Base-by-base conservation (phyloP, 2,797 vertebrate genomes). In the Petrocephalus sullivani region DNA sequence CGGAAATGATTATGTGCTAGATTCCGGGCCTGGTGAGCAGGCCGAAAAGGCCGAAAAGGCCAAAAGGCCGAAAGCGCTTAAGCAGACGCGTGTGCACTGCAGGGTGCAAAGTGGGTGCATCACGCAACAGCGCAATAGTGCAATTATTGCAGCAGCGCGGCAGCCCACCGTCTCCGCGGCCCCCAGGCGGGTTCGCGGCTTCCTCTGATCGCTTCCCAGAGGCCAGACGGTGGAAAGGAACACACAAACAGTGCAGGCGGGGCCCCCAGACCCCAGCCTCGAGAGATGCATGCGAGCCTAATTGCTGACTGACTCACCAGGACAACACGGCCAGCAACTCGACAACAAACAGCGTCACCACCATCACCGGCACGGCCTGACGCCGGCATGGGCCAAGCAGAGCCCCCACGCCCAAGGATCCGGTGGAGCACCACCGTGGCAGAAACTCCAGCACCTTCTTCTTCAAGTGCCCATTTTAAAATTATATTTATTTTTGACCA, bases 151-250 rank as follows among this genome's bases (percentile, higher is more conserved):
- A 89, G 88, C 85, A 87, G 78, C 58, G 87, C 28, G 46, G 58
- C 21, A 61, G 58, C 90, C 88, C 12, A 9, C 56, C 6, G 0
- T 33, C 84, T 3, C 84, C n/a, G 10, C 33, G 61, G 37, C 90
- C 91, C 91, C 84, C 8, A 12, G 33, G 91, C 90, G 89, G 91
- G 87, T 71, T 37, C 3, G 21, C 64, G 57, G 37, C 89, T 93
- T 92, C 90, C 91, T 90, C 89, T 90, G 90, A 84, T 51, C 78
- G 78, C 87, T 90, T 94, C 92, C 93, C 93, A 91, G 90, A 94
- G 93, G 93, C 89, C 78, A 91, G 81, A 85, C 64, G 46, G 91
- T 94, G 94, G 94, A 94, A 95, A 92, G 89, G 92, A 91, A 87
- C 64, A 92, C 88, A 91, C 58, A 90, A 82, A 89, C 89, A 89